Percentiles rank a stretch among this genome's conserved stretches.
Evolutionary conservation across 2,797 vertebrate species (phyloP).

Genomic region (Falco peregrinus): DNA sequence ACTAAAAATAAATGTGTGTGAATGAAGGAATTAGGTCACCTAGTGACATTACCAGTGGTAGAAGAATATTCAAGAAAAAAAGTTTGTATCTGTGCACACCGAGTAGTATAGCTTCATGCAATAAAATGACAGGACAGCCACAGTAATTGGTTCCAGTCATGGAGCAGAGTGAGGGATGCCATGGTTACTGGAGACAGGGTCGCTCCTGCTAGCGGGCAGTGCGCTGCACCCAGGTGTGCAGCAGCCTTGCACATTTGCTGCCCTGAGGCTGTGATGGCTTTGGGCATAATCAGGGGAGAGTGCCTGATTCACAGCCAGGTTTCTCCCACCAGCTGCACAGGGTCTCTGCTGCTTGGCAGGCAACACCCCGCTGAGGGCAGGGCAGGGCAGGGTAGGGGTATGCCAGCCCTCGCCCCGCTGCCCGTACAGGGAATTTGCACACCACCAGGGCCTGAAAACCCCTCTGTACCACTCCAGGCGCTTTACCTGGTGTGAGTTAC

Average conservation of each 20-base stretch:
- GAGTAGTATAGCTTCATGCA: not conserved
- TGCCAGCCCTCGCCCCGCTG: accelerated
- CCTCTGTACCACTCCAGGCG: not conserved
- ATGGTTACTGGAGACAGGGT: not conserved
- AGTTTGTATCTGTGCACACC: not conserved
- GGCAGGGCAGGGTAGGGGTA: not conserved
- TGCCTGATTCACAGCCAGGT: not conserved
- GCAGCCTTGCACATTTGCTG: not conserved
- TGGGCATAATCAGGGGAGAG: not conserved
- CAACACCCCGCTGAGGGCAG: not conserved
- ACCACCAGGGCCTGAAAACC: not conserved
- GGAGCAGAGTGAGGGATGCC: not conserved
- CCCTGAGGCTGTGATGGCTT: not conserved
- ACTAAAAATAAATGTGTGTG: slow-evolving; percentile 77
- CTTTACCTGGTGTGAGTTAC: not conserved
- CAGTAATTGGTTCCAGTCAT: not conserved
- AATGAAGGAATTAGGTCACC: slow-evolving; percentile 81
- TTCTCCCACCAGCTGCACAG: not conserved
- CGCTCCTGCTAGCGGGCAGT: not conserved
- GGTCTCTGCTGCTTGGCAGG: accelerated
- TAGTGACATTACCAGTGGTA: slow-evolving; percentile 66
- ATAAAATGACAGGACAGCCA: not conserved
- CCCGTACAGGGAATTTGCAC: not conserved
- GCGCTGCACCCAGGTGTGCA: not conserved
- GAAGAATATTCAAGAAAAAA: slow-evolving; percentile 52